A percentile compares a stretch with the other conserved stretches of the same genome.
These are phyloP conservation scores for Eolophus roseicapilla DNA, from an alignment of 2,113 vertebrate genomes.

Conservation along the genomic window DNA sequence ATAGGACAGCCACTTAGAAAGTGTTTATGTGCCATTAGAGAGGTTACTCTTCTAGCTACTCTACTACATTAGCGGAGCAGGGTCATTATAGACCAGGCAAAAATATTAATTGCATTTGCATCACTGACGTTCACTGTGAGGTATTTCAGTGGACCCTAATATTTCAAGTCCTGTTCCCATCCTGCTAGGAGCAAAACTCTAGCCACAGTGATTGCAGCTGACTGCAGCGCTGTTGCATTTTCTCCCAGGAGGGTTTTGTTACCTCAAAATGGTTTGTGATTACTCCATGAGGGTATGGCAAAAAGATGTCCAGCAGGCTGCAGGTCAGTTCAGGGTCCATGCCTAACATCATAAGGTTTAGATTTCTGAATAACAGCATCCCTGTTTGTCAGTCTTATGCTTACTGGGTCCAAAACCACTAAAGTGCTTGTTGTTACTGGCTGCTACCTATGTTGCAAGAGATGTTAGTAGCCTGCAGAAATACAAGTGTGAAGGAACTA, in stretches of 20 bases:
- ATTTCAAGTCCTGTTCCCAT: background rate
- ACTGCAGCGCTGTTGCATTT: background rate
- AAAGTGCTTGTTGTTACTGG: background rate
- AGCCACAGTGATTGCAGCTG: background rate
- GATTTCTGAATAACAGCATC: background rate
- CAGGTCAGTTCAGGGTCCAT: background rate
- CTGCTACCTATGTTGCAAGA: background rate
- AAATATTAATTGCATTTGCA: background rate
- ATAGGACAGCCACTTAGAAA: constrained; percentile 22
- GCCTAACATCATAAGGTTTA: background rate
- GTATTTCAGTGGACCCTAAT: background rate
- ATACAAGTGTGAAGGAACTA: background rate
- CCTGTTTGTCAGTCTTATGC: background rate
- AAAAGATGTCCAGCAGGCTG: background rate
- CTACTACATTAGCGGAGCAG: background rate
- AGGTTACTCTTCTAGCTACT: background rate
- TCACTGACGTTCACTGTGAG: background rate
- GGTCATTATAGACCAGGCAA: background rate
- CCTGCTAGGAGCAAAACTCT: background rate
- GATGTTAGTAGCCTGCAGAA: background rate
- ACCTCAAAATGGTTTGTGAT: background rate
- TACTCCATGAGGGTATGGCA: background rate
- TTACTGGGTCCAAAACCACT: background rate
- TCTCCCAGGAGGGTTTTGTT: background rate
- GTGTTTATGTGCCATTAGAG: background rate